These are phyloP conservation scores for Loripinus fragilis DNA, from an alignment of 2,888 invertebrate genomes.

Conservation along the genomic window DNA sequence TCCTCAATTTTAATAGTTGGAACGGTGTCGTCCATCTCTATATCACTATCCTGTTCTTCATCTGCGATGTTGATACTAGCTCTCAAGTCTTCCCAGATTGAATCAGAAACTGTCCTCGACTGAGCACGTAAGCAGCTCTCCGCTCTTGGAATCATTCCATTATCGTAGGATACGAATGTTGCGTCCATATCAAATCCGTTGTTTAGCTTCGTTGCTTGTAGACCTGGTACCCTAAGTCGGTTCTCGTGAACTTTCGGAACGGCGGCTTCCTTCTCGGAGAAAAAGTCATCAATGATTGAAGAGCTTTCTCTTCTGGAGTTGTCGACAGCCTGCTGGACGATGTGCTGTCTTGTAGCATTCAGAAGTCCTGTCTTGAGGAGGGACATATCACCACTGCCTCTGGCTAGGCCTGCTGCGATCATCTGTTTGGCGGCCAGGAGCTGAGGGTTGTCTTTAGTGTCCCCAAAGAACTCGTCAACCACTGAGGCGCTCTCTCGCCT, in stretches of 20 bases:
- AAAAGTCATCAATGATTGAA: constrained; percentile 73
- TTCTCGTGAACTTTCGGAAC: constrained; percentile 29
- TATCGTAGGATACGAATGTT: constrained; percentile 56
- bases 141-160: constrained; percentile 35
- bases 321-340: constrained; percentile 58
- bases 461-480: constrained; percentile 88
- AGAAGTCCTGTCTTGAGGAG: constrained; percentile 61
- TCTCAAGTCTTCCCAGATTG: constrained; percentile 78
- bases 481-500: constrained; percentile 87
- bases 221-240: constrained; percentile 26
- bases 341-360: constrained; percentile 60
- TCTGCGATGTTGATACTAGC: constrained; percentile 71
- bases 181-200: constrained; percentile 66
- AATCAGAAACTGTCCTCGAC: constrained; percentile 58
- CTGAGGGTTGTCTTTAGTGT: constrained; percentile 66
- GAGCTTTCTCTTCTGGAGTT: constrained; percentile 68
- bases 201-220: constrained; percentile 49
- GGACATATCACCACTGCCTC: constrained; percentile 46
- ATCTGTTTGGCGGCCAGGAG: constrained; percentile 66
- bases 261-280: constrained; percentile 44
- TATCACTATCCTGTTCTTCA: constrained; percentile 43
- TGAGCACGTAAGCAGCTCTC: constrained; percentile 34
- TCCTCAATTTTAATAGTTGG: constrained; percentile 72
- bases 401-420: constrained; percentile 51
- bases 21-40: constrained; percentile 53